Base-by-base conservation (phyloP, 2,797 vertebrate genomes). In the Chiloscyllium punctatum region DNA sequence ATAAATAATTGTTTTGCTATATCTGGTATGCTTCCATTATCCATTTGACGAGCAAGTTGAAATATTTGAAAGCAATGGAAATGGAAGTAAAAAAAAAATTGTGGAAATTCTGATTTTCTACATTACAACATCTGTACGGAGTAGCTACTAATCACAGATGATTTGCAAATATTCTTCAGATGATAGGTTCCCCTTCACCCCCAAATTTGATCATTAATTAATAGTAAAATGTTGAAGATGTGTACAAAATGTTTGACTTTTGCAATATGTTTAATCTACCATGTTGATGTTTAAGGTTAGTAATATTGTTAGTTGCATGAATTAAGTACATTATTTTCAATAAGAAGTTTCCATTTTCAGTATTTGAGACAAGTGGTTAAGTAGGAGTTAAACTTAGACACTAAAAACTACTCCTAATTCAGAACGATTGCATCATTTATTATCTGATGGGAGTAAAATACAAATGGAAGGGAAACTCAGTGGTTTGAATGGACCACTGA, bases 1-100 rank as follows among this genome's bases (percentile, higher is more conserved):
- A 84, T 84, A 42, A 84, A 84, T 84, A 90, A n/a, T 30, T 88
- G 53, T 88, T 90, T 62, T n/a, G 53, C 30, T n/a, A 90, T 66
- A 33, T 90, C 87, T 62, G 51, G 15, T 90, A 16, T 53, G 25
- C 27, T 90, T 66, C 30, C 62, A 90, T n/a, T 90, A 15, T 57
- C 53, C 27, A n/a, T 90, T 57, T 62, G 51, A 84, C 4, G 6
- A 88, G 87, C 2, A 62, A 6, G 53, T 62, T n/a, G 13, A 57
- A 90, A n/a, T 90, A n/a, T 90, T 66, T 66, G 30, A 33, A 90
- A 62, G 27, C 53, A 62, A 9, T 90, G 30, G 15, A 66, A 90
- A 48, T 48, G 18, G 18, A 77, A 13, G 86, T 84, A 37, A 37
- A 7, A 25, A 53, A 53, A 87, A 30, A 84, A 42, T 48, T 42